Conservation (phyloP, 2,797 vertebrate genomes). For the Gymnocypris eckloni region DNA sequence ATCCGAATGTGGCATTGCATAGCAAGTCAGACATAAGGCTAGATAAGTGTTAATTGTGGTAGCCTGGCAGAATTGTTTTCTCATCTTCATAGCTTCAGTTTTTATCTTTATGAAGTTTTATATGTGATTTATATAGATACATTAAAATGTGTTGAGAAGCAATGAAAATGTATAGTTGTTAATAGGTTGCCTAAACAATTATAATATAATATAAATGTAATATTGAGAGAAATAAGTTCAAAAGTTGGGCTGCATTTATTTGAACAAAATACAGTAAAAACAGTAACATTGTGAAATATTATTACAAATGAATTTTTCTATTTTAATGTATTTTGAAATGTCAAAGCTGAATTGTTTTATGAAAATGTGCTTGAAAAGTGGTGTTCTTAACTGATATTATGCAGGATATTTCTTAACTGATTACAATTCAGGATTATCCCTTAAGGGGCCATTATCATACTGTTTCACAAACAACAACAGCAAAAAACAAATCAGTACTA, state of each 20-base stretch:
- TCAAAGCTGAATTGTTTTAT: too few relatives aligned
- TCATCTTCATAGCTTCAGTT: neutral
- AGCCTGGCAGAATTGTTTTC: neutral
- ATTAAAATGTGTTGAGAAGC: neutral
- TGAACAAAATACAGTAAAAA: neutral
- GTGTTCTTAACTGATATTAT: neutral
- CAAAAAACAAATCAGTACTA: neutral
- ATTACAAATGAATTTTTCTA: neutral
- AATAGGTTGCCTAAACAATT: neutral
- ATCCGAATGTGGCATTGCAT: neutral
- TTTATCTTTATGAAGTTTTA: neutral
- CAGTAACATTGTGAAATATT: neutral
- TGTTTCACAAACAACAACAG: neutral
- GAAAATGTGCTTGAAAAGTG: neutral
- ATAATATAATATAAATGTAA: neutral
- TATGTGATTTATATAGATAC: neutral
- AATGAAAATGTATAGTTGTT: neutral
- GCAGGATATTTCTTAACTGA: neutral
- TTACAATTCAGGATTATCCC: neutral
- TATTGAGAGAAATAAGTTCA: neutral
- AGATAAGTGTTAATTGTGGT: neutral
- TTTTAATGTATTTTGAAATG: neutral
- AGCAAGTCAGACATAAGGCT: slow-evolving; percentile 6
- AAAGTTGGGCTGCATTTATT: neutral
- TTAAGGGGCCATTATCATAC: neutral